Evolutionary conservation across 2,797 vertebrate genomes (phyloP).

Genomic region (Tapirus indicus): DNA sequence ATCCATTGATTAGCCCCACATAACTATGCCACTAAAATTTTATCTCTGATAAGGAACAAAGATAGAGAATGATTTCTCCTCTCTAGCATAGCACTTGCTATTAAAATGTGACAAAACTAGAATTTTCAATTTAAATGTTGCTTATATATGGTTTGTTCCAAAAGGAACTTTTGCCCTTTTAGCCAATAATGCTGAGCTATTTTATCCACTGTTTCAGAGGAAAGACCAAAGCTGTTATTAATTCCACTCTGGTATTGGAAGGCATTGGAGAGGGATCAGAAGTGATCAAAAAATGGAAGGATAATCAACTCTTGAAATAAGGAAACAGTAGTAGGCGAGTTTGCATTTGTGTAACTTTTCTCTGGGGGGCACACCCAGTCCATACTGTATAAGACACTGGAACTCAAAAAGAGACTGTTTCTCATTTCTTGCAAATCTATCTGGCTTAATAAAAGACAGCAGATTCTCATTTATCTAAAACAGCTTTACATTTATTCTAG

Average conservation of each 20-base stretch:
- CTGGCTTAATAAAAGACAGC: background rate
- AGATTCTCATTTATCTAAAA: background rate
- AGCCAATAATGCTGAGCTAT: slow-evolving; percentile 37
- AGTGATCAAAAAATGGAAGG: background rate
- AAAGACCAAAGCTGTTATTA: background rate
- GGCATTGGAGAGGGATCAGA: background rate
- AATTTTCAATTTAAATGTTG: slow-evolving; percentile 4
- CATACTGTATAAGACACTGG: background rate
- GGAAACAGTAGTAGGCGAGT: background rate
- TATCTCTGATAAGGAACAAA: background rate
- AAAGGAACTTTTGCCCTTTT: background rate
- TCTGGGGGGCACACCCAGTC: background rate
- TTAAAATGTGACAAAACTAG: background rate
- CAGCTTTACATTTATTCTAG: background rate
- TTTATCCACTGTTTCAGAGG: background rate
- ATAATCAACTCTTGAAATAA: background rate
- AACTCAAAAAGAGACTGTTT: background rate
- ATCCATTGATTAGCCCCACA: background rate
- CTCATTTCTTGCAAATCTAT: background rate
- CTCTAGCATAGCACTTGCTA: background rate
- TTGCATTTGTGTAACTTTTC: background rate
- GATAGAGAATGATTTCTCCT: background rate
- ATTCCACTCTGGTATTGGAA: background rate
- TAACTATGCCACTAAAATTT: background rate
- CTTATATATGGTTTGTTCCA: background rate